A percentile compares a stretch with the other conserved stretches of the same genome.
Evolutionary conservation across 2,113 vertebrate species (phyloP).

Genomic region (Xenopus borealis): DNA sequence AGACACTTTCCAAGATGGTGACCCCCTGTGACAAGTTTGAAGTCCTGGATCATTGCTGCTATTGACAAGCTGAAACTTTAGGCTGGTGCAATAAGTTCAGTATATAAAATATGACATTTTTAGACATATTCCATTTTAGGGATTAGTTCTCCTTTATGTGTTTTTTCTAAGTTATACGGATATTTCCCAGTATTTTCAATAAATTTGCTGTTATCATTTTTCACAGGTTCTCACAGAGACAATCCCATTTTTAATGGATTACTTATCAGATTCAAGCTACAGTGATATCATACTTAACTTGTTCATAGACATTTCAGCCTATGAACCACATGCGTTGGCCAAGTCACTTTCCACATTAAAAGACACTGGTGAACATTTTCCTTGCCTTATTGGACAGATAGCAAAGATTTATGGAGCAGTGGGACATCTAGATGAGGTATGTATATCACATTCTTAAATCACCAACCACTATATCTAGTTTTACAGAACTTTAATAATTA

Average conservation of each 20-base stretch:
- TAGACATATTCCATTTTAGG: too few relatives aligned
- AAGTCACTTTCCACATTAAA: slow-evolving; percentile 73
- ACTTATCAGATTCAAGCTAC: slow-evolving; percentile 70
- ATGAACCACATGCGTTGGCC: slow-evolving; percentile 72
- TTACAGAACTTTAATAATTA: neutral
- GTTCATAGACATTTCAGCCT: slow-evolving; percentile 76
- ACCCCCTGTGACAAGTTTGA: too few relatives aligned
- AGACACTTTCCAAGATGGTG: too few relatives aligned
- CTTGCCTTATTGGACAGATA: slow-evolving; percentile 76
- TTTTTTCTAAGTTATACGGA: too few relatives aligned
- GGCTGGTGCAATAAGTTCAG: too few relatives aligned
- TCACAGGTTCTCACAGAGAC: slow-evolving; percentile 77
- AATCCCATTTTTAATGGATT: slow-evolving; percentile 69
- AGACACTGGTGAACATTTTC: slow-evolving; percentile 68
- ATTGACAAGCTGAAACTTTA: too few relatives aligned
- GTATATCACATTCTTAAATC: slow-evolving; percentile 30
- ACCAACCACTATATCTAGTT: neutral
- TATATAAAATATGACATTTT: too few relatives aligned
- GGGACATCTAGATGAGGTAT: slow-evolving; percentile 80
- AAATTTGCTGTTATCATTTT: slow-evolving; percentile 7
- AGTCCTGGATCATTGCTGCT: too few relatives aligned
- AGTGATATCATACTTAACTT: slow-evolving; percentile 72
- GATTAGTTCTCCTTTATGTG: too few relatives aligned
- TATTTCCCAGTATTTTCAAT: neutral
- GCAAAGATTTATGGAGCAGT: slow-evolving; percentile 87